Conservation (phyloP, 2,113 vertebrate species). For the Saguinus imperator region DNA sequence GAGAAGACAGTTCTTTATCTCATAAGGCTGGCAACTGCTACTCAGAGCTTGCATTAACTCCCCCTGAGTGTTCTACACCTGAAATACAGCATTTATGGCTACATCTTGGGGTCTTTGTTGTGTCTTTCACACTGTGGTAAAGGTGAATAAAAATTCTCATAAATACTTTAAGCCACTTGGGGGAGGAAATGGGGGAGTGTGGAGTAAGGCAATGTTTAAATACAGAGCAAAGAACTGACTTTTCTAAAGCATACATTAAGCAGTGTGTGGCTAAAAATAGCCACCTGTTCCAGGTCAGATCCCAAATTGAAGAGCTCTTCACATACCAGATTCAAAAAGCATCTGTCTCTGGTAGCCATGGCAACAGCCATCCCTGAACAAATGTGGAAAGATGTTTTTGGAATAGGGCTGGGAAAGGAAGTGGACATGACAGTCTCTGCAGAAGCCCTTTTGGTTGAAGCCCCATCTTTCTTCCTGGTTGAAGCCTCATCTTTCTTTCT, state of each 20-base stretch:
- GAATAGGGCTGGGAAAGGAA: conserved; percentile 19
- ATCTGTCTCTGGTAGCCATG: conserved; percentile 61
- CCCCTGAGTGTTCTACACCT: not conserved
- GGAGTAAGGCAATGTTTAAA: conserved; percentile 23
- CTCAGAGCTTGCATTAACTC: not conserved
- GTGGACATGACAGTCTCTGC: conserved; percentile 15
- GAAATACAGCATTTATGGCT: not conserved
- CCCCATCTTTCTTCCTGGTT: not conserved
- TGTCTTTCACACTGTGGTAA: not conserved
- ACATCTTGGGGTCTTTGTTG: not conserved
- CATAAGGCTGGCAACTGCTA: not conserved
- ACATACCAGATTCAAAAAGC: conserved; percentile 63
- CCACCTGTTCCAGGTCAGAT: conserved; percentile 67
- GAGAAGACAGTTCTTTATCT: not conserved
- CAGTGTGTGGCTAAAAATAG: conserved; percentile 69
- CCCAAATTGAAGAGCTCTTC: conserved; percentile 66
- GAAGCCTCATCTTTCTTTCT: conserved; percentile 32
- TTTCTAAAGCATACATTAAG: conserved; percentile 31
- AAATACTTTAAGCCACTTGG: not conserved
- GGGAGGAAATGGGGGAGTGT: not conserved
- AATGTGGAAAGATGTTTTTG: conserved; percentile 54
- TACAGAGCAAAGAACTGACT: conserved; percentile 11
- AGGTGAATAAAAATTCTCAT: not conserved
- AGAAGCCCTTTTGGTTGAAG: not conserved
- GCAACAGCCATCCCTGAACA: conserved; percentile 63